Evolutionary conservation across 2,888 invertebrate genomes (phyloP).

Genomic region (Mythimna vitellina): DNA sequence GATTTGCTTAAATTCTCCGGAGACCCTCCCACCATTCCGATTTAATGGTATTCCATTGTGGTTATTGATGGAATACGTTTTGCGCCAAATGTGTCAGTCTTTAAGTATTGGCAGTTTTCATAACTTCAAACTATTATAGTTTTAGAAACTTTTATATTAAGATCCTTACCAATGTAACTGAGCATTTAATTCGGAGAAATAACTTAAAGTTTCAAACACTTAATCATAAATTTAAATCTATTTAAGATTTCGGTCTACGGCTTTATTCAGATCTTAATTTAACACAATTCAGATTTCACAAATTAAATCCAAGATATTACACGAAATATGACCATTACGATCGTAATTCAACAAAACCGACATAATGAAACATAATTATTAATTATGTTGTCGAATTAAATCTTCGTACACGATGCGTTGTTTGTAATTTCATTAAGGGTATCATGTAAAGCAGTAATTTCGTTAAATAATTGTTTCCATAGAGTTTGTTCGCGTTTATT

Average conservation of each 20-base stretch:
- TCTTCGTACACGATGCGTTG: slow-evolving; percentile 70
- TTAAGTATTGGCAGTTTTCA: neutral
- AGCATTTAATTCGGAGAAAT: slow-evolving; percentile 8
- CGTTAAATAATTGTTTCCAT: slow-evolving; percentile 87
- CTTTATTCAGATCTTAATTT: slow-evolving; percentile 8
- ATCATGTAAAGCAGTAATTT: slow-evolving; percentile 86
- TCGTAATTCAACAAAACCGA: slow-evolving; percentile 49
- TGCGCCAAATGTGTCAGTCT: neutral
- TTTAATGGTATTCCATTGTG: slow-evolving; percentile 61
- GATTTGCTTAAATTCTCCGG: slow-evolving; percentile 65
- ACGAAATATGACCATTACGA: slow-evolving; percentile 43
- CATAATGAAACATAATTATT: slow-evolving; percentile 68
- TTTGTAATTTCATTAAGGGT: slow-evolving; percentile 85
- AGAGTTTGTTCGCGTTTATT: slow-evolving; percentile 87
- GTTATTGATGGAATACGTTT: slow-evolving; percentile 55
- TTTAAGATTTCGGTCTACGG: neutral
- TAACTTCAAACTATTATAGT: neutral
- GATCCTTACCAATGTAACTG: neutral
- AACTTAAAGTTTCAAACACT: neutral
- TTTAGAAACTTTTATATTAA: neutral
- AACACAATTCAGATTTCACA: slow-evolving; percentile 23
- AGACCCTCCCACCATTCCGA: slow-evolving; percentile 52
- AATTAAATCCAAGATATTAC: slow-evolving; percentile 48
- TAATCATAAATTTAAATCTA: slow-evolving; percentile 15
- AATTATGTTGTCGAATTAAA: slow-evolving; percentile 78